These are phyloP conservation scores for Cololabis saira DNA, from an alignment of 2,113 vertebrate genomes.

Conservation along the genomic window DNA sequence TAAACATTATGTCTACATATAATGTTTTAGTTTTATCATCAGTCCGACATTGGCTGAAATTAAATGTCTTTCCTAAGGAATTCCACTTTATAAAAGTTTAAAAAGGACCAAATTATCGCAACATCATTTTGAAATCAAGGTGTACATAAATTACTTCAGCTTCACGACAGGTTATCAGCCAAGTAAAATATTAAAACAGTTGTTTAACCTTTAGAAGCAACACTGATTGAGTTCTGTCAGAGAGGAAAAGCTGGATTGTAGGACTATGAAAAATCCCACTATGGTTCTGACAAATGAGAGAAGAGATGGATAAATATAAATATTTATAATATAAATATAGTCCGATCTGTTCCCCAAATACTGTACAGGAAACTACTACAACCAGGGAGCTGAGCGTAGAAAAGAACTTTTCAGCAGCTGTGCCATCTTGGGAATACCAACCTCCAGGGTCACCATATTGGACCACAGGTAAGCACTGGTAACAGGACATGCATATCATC, in stretches of 20 bases:
- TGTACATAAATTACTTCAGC: background rate
- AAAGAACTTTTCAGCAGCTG: slow-evolving; percentile 92
- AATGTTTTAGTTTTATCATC: no score
- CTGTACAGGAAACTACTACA: slow-evolving; percentile 91
- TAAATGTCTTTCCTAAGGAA: no score
- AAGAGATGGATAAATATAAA: no score
- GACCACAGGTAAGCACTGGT: slow-evolving; percentile 87
- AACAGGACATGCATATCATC: slow-evolving; percentile 9
- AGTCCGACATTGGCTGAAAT: no score
- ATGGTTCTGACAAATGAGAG: no score
- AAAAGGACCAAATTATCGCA: no score
- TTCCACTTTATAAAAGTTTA: no score
- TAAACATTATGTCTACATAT: no score
- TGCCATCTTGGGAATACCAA: slow-evolving; percentile 88
- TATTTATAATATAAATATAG: no score
- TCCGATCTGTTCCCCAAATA: background rate
- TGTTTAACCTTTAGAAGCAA: no score
- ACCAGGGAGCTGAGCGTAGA: slow-evolving; percentile 89
- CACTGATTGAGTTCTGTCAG: background rate
- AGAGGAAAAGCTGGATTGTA: background rate
- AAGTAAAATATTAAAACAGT: background rate
- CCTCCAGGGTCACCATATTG: slow-evolving; percentile 83
- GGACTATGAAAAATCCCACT: no score
- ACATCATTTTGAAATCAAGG: background rate
- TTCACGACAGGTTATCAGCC: background rate